Evolutionary conservation across 1,140 invertebrate genomes (phyloP).

Genomic region (Diorhabda sublineata): DNA sequence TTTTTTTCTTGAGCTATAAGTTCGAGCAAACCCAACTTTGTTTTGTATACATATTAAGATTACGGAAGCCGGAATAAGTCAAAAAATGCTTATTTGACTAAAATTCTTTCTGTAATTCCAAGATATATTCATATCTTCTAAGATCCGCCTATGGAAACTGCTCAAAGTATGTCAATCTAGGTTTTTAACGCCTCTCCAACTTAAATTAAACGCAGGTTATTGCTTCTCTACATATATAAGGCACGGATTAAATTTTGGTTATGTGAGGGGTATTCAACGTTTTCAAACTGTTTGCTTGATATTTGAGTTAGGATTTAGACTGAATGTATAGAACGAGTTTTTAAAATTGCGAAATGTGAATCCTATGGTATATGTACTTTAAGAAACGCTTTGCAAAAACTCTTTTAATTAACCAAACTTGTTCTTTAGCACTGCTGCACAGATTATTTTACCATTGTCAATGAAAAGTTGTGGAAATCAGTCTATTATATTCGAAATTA

Average conservation of each 20-base stretch:
- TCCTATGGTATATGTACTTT: neutral
- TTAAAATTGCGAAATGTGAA: slow-evolving; percentile 3
- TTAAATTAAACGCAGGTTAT: slow-evolving; percentile 21
- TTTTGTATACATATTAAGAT: too few species aligned
- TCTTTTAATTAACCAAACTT: slow-evolving; percentile 3
- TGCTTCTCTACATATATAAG: slow-evolving; percentile 15
- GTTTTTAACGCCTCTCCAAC: slow-evolving; percentile 18
- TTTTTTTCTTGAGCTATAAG: too few species aligned
- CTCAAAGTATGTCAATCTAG: slow-evolving; percentile 18
- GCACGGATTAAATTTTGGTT: slow-evolving; percentile 20
- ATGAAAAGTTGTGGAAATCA: too few species aligned
- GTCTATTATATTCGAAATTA: too few species aligned
- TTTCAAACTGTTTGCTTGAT: slow-evolving; percentile 7
- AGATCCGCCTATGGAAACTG: neutral
- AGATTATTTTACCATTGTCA: too few species aligned
- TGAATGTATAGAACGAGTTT: slow-evolving; percentile 19
- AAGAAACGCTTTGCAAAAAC: slow-evolving; percentile 2
- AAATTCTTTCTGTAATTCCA: too few species aligned
- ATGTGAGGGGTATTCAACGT: slow-evolving; percentile 13
- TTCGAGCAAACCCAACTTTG: too few species aligned
- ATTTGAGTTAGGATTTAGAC: slow-evolving; percentile 10
- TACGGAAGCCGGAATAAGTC: too few species aligned
- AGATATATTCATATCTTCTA: too few species aligned
- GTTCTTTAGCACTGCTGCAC: neutral
- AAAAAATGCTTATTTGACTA: too few species aligned